Conservation (phyloP, 53 echinoderm and acorn worm genomes). For the Antedon mediterranea region DNA sequence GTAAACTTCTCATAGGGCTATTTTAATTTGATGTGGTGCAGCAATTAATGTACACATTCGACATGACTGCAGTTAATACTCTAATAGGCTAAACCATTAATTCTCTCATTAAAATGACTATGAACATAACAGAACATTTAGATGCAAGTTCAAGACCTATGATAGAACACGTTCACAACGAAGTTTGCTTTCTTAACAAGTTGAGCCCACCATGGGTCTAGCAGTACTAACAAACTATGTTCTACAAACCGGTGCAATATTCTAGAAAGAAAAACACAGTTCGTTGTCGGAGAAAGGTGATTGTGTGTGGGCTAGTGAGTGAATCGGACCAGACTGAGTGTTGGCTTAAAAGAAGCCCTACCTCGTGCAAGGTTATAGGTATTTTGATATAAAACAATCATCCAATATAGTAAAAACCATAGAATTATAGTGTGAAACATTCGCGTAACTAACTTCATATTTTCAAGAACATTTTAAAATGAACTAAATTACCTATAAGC, state of each 20-base stretch:
- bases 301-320: not conserved
- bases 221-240: not conserved
- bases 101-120: not conserved
- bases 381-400: too few relatives aligned
- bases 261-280: not conserved
- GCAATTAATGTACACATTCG: not conserved
- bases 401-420: too few relatives aligned
- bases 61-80: too few relatives aligned
- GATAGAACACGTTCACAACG: not conserved
- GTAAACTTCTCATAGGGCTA: too few relatives aligned
- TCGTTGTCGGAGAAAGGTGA: not conserved
- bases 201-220: not conserved
- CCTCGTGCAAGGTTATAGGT: not conserved
- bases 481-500: too few relatives aligned
- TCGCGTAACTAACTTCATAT: too few relatives aligned
- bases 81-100: not conserved
- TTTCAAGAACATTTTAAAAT: too few relatives aligned
- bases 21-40: too few relatives aligned
- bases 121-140: not conserved
- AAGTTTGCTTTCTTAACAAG: not conserved
- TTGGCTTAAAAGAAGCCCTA: not conserved
- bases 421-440: too few relatives aligned
- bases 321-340: not conserved
- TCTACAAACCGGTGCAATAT: not conserved
- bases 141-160: not conserved